Evolutionary conservation across 2,888 invertebrate species (phyloP).

Genomic region (Homarus gammarus): DNA sequence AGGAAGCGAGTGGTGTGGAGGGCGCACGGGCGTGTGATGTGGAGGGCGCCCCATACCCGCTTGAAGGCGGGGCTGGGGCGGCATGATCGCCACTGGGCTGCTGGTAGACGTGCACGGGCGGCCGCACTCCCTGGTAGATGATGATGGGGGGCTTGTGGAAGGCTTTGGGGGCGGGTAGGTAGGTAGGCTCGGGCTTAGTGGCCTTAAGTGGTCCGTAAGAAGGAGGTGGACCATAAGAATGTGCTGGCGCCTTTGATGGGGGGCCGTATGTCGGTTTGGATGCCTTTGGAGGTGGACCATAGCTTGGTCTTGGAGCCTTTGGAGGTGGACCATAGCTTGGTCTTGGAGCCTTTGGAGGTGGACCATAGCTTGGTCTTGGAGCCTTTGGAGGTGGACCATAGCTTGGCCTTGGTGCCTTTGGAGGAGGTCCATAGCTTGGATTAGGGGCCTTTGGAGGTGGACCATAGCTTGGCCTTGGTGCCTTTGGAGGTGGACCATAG

Average conservation of each 20-base stretch:
- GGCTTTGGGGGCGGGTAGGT: conserved; percentile 78
- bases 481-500: conserved; percentile 73
- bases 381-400: conserved; percentile 75
- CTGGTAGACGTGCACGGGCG: conserved; percentile 79
- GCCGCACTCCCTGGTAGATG: conserved; percentile 79
- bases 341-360: conserved; percentile 55
- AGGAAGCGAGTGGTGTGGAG: conserved; percentile 11
- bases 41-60: neutral
- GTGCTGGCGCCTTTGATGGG: conserved; percentile 56
- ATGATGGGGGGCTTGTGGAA: conserved; percentile 79
- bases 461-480: conserved; percentile 62
- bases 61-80: neutral
- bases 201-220: conserved; percentile 49
- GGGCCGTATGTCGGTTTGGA: conserved; percentile 51
- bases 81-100: conserved; percentile 74
- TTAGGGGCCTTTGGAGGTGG: conserved; percentile 53
- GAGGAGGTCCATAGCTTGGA: conserved; percentile 72
- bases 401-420: conserved; percentile 69
- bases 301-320: conserved; percentile 41
- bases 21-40: neutral
- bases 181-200: conserved; percentile 75
- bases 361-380: conserved; percentile 74
- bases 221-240: conserved; percentile 59
- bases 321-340: conserved; percentile 8
- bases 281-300: conserved; percentile 65